These are phyloP conservation scores for Menura novaehollandiae DNA, from an alignment of 2,113 vertebrate genomes.

Conservation along the genomic window DNA sequence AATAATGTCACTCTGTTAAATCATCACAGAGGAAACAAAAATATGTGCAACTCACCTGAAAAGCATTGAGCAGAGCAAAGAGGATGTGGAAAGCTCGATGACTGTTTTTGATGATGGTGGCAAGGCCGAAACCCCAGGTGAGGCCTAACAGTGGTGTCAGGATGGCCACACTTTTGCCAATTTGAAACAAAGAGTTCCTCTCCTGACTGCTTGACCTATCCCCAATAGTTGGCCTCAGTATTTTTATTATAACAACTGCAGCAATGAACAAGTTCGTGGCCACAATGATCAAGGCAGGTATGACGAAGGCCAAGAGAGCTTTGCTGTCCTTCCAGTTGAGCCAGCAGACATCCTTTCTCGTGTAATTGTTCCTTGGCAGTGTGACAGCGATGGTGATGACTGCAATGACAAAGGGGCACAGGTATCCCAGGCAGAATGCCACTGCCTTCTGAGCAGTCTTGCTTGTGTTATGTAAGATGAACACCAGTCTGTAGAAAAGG, in stretches of 20 bases:
- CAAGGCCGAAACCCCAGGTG: slow-evolving; percentile 77
- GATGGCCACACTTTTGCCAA: slow-evolving; percentile 74
- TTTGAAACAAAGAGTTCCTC: slow-evolving; percentile 66
- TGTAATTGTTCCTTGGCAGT: slow-evolving; percentile 67
- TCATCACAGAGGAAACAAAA: neutral
- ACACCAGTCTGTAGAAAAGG: slow-evolving; percentile 87
- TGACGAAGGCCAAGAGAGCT: slow-evolving; percentile 78
- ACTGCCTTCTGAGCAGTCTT: slow-evolving; percentile 77
- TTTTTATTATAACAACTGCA: slow-evolving; percentile 83
- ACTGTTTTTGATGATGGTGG: neutral
- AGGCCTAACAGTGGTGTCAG: slow-evolving; percentile 76
- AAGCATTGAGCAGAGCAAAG: slow-evolving; percentile 71
- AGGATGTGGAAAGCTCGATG: slow-evolving; percentile 57
- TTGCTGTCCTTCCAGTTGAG: slow-evolving; percentile 77
- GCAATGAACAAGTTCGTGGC: slow-evolving; percentile 81
- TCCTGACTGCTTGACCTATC: slow-evolving; percentile 71
- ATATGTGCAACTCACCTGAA: slow-evolving; percentile 67
- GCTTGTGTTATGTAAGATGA: slow-evolving; percentile 80
- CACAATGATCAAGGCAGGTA: slow-evolving; percentile 82
- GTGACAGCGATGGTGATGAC: slow-evolving; percentile 69
- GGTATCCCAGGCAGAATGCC: slow-evolving; percentile 80
- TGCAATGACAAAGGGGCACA: slow-evolving; percentile 81
- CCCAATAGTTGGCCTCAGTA: slow-evolving; percentile 77
- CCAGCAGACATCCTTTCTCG: slow-evolving; percentile 72
- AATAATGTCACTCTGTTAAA: neutral